phyloP scores from a whole-genome alignment of 2,113 vertebrate species.

The Notothenia coriiceps region DNA sequence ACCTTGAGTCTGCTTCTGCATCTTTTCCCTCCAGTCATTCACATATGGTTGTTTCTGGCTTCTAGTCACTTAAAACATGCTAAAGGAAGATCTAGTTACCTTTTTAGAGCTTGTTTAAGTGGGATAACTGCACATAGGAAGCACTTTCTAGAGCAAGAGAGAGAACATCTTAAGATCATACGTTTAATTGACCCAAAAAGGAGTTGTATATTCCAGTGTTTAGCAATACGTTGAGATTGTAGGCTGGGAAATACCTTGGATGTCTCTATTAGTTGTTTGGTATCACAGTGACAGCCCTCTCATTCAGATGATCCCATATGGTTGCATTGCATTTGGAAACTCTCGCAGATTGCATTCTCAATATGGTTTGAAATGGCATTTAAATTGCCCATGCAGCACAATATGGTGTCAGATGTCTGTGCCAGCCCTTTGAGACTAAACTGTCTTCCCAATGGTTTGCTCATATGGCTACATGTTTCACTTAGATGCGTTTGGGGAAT shows the following conservation, averaged over 20 bases:
- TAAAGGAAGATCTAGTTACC: constrained; percentile 27
- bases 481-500: background rate
- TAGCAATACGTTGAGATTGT: background rate
- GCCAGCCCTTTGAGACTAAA: constrained; percentile 5
- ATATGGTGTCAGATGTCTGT: constrained; percentile 14
- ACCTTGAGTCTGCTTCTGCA: constrained; percentile 71
- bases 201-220: background rate
- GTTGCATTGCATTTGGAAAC: constrained; percentile 22
- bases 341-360: constrained; percentile 18
- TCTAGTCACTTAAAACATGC: constrained; percentile 38
- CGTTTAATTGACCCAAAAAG: background rate
- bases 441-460: background rate
- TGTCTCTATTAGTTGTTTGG: background rate
- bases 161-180: background rate
- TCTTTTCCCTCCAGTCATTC: constrained; percentile 73
- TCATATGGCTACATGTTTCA: background rate
- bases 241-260: background rate
- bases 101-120: constrained; percentile 6
- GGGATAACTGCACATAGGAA: background rate
- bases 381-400: constrained; percentile 27
- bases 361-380: constrained; percentile 43
- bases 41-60: constrained; percentile 70
- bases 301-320: constrained; percentile 27
- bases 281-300: background rate
- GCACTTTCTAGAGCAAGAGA: background rate